phyloP scores from a whole-genome alignment of 2,797 vertebrate genomes.

The Pseudocheirus occidentalis region DNA sequence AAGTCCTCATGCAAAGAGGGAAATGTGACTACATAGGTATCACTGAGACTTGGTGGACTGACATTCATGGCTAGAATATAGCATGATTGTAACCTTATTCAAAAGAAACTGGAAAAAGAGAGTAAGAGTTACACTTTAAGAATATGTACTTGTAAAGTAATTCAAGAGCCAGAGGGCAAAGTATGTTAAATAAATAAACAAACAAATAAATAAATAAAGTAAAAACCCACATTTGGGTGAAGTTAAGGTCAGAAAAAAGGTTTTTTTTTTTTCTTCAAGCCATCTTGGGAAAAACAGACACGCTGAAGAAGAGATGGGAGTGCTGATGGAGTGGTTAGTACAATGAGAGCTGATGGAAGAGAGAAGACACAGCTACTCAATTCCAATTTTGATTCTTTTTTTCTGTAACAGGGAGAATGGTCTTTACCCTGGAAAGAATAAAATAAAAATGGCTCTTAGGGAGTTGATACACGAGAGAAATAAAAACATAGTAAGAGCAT shows the following conservation, averaged over 20 bases:
- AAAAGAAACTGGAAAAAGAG: too few species aligned
- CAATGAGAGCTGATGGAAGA: background rate
- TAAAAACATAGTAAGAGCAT: background rate
- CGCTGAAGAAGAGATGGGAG: background rate
- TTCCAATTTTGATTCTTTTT: background rate
- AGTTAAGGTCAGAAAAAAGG: background rate
- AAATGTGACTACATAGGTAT: background rate
- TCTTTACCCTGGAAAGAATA: background rate
- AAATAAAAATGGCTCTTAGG: background rate
- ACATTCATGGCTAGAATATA: background rate
- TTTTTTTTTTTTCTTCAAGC: background rate
- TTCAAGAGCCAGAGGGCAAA: background rate
- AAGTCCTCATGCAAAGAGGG: background rate
- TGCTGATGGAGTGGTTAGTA: background rate
- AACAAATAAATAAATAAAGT: too few species aligned
- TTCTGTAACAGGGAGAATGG: background rate
- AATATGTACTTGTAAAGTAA: background rate
- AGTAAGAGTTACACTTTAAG: too few species aligned
- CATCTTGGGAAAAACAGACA: background rate
- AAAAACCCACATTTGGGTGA: background rate
- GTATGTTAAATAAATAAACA: background rate
- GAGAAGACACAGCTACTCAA: background rate
- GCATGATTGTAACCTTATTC: background rate
- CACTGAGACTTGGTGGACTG: background rate
- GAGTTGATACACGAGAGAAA: background rate